Evolutionary conservation across 2,888 invertebrate species (phyloP).

Genomic region (Icerya purchasi): DNA sequence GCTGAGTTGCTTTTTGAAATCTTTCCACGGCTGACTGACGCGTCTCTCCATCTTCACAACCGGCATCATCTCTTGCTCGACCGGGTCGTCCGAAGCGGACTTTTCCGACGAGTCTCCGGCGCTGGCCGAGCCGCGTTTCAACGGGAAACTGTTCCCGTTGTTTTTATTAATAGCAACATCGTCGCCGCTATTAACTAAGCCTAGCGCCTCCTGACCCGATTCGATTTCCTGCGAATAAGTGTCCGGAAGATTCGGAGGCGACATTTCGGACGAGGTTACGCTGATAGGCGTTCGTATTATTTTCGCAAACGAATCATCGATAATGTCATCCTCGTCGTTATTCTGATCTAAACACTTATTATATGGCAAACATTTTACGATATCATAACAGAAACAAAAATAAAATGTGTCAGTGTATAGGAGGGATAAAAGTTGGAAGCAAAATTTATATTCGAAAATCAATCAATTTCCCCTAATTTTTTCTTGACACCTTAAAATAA

Average conservation of each 20-base stretch:
- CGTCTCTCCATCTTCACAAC: conserved; percentile 3
- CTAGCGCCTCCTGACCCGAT: conserved; percentile 18
- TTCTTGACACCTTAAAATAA: too few species aligned
- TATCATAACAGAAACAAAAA: too few species aligned
- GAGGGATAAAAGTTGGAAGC: too few species aligned
- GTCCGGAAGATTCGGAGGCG: conserved; percentile 13
- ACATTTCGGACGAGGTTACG: conserved; percentile 16
- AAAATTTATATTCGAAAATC: too few species aligned
- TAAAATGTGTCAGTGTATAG: too few species aligned
- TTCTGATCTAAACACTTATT: conserved; percentile 17
- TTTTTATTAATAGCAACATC: not conserved
- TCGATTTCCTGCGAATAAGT: conserved; percentile 10
- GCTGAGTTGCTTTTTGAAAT: conserved; percentile 60
- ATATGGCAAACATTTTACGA: too few species aligned
- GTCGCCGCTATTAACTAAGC: conserved; percentile 7
- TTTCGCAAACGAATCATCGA: conserved; percentile 11
- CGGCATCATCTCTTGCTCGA: conserved; percentile 2
- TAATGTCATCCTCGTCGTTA: conserved; percentile 15
- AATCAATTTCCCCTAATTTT: too few species aligned
- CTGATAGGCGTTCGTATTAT: conserved; percentile 14
- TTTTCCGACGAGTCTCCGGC: not conserved
- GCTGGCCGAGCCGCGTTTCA: not conserved
- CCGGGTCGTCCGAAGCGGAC: not conserved
- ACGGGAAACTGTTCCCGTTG: too few species aligned
- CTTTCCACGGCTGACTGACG: conserved; percentile 36